Evolutionary conservation across 2,888 invertebrate species (phyloP), one percentile per base, ranked within the genome.

Genomic region (Megamerina dolium): DNA sequence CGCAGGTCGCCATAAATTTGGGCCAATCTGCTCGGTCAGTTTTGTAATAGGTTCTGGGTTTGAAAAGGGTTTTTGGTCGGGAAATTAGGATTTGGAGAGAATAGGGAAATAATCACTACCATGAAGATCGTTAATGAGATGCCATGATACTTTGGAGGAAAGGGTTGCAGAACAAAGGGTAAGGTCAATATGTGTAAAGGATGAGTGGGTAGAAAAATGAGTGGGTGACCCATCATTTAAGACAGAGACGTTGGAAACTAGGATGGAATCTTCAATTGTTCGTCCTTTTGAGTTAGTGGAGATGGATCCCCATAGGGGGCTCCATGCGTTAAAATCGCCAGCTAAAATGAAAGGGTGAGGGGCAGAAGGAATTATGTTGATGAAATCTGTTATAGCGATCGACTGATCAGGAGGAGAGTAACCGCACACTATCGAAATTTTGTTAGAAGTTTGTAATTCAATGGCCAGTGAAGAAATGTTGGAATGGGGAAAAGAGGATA

Each of bases 21-120:
- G 1, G 4, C 32, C 14, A 33, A 16, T 14, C 32, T 6, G 32
- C 32, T 5, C 2, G 4, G 17, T 16, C 17, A 8, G 17, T 33
- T 33, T 8, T 26, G 26, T 10, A 26, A 12, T 26, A 12, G 12
- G 12, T 26, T 26, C 26, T 26, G 26, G 26, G 26, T 26, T 26
- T 26, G 12, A 26, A 26, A 8, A 26, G 26, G 26, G 26, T 26
- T 26, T 8, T 26, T 10, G 26, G 26, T 8, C 26, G 26, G 12
- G 26, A 26, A 12, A 12, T 10, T 8, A 26, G 26, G 8, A 26
- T 26, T 26, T 26, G 26, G 12, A 17, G 17, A 34, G 18, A 3
- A 34, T 34, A 10, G 34, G 34, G n/a, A 34, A 34, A 12, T 34
- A n/a, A 19, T 34, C 34, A n/a, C 34, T 19, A 4, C 34, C 34